Base-by-base conservation (phyloP, 2,797 vertebrate genomes). In the Hippoglossus hippoglossus region DNA sequence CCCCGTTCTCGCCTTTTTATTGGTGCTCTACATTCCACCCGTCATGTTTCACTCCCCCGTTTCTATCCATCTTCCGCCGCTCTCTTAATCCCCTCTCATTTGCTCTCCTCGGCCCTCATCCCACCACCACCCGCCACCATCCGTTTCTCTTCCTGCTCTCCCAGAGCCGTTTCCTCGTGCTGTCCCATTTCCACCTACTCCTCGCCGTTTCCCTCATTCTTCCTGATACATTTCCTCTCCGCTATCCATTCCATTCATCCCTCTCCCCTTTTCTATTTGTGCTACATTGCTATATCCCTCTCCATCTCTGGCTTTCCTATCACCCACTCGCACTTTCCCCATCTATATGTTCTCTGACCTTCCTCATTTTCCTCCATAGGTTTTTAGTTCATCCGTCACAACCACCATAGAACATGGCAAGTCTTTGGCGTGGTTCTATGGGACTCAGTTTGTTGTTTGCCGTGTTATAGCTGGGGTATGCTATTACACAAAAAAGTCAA, bases 51-150 rank as follows among this genome's bases (percentile, higher is more conserved):
- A 87, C 90, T 89, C 83, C 83, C 88, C 71, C 16, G 61, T 90
- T 91, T 92, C 92, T 90, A 90, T 92, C 92, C 88, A 89, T 91
- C 69, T 90, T 93, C 81, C 90, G 91, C 90, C 85, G 60, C 74
- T 87, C 89, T 91, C 89, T 91, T 91, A 93, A 92, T 84, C 90
- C 87, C 82, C 83, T 89, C 88, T 88, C 81, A 85, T 93, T 91
- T 92, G 83, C 55, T 87, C 79, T 91, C 80, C 83, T 77, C 77
- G 73, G 74, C 88, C 81, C 75, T 81, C 85, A 19, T 7, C 79
- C 84, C 28, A 6, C 54, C 52, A 10, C 53, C 46, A n/a, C 46
- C 46, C 47, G 8, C 18, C 47, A 21, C 69, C 57, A 25, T 53
- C 82, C 57, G 69, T 80, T 85, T 83, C 75, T 81, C 73, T 75